A percentile compares a stretch with the other conserved stretches of the same genome.
These are phyloP conservation scores for Agrilus cyanescens DNA, from an alignment of 2,888 invertebrate genomes.

Conservation along the genomic window DNA sequence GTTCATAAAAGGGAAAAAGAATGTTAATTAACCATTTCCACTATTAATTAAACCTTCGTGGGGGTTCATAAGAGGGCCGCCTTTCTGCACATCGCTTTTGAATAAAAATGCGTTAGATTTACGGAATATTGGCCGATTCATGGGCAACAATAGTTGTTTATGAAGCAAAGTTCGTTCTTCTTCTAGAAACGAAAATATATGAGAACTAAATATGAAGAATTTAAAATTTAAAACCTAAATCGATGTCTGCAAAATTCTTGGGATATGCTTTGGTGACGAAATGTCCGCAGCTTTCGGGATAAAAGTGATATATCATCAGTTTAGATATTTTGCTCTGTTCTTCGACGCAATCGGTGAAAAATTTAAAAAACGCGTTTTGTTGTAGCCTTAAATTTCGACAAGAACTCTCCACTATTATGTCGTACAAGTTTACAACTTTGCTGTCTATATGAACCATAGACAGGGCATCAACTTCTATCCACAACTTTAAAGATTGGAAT, in stretches of 20 bases:
- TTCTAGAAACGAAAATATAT: slow-evolving; percentile 36
- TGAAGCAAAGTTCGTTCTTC: slow-evolving; percentile 57
- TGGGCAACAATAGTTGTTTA: slow-evolving; percentile 53
- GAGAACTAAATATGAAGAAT: slow-evolving; percentile 3
- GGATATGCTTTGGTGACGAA: slow-evolving; percentile 66
- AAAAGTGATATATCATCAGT: slow-evolving; percentile 64
- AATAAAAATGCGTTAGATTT: slow-evolving; percentile 54
- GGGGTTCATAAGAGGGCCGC: slow-evolving; percentile 54
- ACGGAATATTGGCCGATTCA: slow-evolving; percentile 62
- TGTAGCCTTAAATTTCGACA: slow-evolving; percentile 56
- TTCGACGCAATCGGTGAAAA: slow-evolving; percentile 31
- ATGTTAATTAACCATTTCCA: slow-evolving; percentile 25
- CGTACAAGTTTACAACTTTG: slow-evolving; percentile 53
- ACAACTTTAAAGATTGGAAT: slow-evolving; percentile 44
- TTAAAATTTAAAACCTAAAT: slow-evolving; percentile 45
- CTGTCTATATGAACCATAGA: slow-evolving; percentile 57
- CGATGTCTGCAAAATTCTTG: slow-evolving; percentile 51
- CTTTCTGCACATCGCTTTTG: slow-evolving; percentile 34
- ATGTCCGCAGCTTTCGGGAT: slow-evolving; percentile 58
- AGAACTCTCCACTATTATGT: slow-evolving; percentile 62
- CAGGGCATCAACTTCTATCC: slow-evolving; percentile 56
- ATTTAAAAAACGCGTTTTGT: slow-evolving; percentile 49
- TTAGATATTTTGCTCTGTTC: slow-evolving; percentile 26
- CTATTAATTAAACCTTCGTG: slow-evolving; percentile 45
- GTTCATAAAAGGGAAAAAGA: background rate